Evolutionary conservation across 2,888 invertebrate species (phyloP).

Genomic region (Scaptomyza tumidula): DNA sequence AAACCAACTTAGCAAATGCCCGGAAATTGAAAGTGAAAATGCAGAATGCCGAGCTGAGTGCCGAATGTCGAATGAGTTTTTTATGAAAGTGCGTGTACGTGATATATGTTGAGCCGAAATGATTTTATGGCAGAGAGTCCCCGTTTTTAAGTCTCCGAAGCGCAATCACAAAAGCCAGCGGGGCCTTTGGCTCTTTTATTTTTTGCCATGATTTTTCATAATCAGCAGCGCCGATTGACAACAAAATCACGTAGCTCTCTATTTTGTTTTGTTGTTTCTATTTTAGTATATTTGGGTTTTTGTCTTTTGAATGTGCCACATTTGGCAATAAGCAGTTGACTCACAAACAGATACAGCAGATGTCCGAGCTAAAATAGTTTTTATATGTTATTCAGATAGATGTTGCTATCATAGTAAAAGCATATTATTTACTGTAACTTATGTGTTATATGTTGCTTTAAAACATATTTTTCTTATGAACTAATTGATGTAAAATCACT

Average conservation of each 20-base stretch:
- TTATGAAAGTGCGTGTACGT: conserved; percentile 77
- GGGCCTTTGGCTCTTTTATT: conserved; percentile 45
- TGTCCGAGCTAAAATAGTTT: background rate
- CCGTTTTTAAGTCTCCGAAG: conserved; percentile 41
- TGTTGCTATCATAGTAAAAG: background rate
- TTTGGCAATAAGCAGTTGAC: conserved; percentile 38
- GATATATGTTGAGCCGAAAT: conserved; percentile 67
- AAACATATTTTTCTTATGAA: background rate
- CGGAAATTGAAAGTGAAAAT: conserved; percentile 78
- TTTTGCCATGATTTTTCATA: conserved; percentile 78
- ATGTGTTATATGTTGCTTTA: background rate
- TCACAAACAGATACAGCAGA: conserved; percentile 13
- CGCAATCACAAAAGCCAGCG: conserved; percentile 56
- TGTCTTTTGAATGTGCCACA: conserved; percentile 23
- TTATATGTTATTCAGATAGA: background rate
- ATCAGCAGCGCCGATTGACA: conserved; percentile 67
- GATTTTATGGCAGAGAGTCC: conserved; percentile 59
- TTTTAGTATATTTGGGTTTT: conserved; percentile 16
- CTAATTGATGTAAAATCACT: background rate
- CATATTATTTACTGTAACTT: background rate
- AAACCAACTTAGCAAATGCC: conserved; percentile 24
- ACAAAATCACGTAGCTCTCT: conserved; percentile 70
- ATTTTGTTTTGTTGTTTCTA: conserved; percentile 24
- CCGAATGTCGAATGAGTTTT: conserved; percentile 43
- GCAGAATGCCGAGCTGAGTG: conserved; percentile 53